Base-by-base conservation (phyloP, 2,797 vertebrate species). In the Iguana delicatissima region DNA sequence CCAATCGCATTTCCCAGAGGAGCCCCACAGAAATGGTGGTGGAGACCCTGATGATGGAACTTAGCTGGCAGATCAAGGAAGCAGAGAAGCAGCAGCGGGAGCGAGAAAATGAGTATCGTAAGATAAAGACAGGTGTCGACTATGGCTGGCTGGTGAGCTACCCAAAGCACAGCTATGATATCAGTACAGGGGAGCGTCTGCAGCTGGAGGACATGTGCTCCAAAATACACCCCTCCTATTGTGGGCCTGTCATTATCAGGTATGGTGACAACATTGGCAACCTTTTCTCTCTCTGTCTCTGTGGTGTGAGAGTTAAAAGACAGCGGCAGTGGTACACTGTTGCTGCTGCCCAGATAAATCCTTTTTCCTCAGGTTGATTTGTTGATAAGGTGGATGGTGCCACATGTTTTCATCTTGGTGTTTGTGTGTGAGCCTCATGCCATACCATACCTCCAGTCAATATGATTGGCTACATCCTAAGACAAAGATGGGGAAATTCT, bases 21-120 rank as follows among this genome's bases (percentile, higher is more conserved):
- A 98, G 95, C 85, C 98, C 98, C 0, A 97, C 97, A 0, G 98
- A 99, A 73, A 98, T 98, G 97, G 98, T 99, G 95, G 97, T 98
- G 0, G 98, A 99, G 89, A 99, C 99, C 0, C 97, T 99, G 88
- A 99, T 99, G 99, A 97, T 99, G 98, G 99, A 99, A 97, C 97
- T 99, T 89, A 97, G 91, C 89, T 99, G 99, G 98, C 99, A 99
- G 97, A 97, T 98, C 93, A 99, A 98, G 89, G 98, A 99, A 97
- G 98, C 98, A 0, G 98, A 99, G 96, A 96, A 98, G 95, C 98
- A 97, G 96, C 98, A 99, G 89, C 96, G 97, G 2, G 98, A 98
- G 95, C 96, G 98, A 85, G 98, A 98, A 92, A 98, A 95, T 0
- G 97, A 98, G 1, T 98, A 97, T 94, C 96, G 97, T 55, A 98